These are phyloP conservation scores for Pandemis corylana DNA, from an alignment of 2,888 invertebrate species.

Conservation along the genomic window DNA sequence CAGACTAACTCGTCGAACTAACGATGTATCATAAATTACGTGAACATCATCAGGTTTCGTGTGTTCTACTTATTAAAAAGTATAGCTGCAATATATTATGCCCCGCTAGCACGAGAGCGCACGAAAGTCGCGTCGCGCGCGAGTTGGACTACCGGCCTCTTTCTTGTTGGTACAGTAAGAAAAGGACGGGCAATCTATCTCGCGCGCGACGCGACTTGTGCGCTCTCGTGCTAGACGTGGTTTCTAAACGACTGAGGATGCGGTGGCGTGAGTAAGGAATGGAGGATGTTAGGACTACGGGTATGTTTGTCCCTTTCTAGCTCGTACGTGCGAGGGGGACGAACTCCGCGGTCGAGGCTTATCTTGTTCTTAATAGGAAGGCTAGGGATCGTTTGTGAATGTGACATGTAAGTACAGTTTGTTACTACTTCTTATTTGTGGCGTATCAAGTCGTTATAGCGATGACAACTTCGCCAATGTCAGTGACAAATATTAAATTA, in stretches of 20 bases:
- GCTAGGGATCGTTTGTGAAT: not conserved
- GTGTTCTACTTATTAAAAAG: not conserved
- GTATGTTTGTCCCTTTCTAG: not conserved
- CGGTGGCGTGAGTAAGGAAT: conserved; percentile 15
- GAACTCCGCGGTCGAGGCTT: not conserved
- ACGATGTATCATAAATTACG: not conserved
- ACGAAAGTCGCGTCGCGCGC: too few relatives aligned
- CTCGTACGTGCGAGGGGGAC: not conserved
- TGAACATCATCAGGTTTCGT: not conserved
- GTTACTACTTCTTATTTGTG: too few relatives aligned
- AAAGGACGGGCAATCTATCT: too few relatives aligned
- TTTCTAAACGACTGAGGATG: conserved; percentile 9
- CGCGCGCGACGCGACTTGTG: too few relatives aligned
- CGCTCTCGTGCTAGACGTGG: too few relatives aligned
- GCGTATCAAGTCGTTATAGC: too few relatives aligned
- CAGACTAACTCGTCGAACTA: too few relatives aligned
- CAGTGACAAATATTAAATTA: too few relatives aligned
- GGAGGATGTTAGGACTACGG: conserved; percentile 19
- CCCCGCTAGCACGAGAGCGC: too few relatives aligned
- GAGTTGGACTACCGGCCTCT: too few relatives aligned
- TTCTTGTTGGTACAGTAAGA: too few relatives aligned
- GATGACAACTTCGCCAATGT: too few relatives aligned
- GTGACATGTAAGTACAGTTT: not conserved
- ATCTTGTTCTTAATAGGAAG: not conserved
- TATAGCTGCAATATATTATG: not conserved